Conservation (phyloP, 2,797 vertebrate genomes). For the Platalea minor region DNA sequence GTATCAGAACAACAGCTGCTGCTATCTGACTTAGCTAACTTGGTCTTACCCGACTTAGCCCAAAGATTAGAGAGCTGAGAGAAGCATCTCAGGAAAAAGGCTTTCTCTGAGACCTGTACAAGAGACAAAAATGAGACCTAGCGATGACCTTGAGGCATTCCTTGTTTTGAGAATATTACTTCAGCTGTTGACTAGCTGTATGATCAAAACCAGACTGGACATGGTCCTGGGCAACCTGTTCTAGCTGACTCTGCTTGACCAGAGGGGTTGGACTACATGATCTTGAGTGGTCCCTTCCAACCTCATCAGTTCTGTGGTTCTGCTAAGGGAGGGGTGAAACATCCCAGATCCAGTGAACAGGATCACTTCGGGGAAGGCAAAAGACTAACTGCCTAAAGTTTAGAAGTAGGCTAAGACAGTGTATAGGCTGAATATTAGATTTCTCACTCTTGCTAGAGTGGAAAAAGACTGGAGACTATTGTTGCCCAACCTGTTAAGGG, state of each 20-base stretch:
- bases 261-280: neutral
- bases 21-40: neutral
- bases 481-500: neutral
- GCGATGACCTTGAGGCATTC: neutral
- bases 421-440: neutral
- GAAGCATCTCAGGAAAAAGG: neutral
- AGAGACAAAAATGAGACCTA: neutral
- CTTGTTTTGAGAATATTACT: neutral
- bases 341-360: neutral
- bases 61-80: neutral
- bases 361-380: neutral
- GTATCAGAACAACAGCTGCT: neutral
- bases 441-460: neutral
- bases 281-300: neutral
- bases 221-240: neutral
- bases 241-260: neutral
- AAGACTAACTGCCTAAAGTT: neutral
- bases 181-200: neutral
- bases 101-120: neutral
- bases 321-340: neutral
- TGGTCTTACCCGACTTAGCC: neutral
- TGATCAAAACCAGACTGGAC: neutral
- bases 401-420: neutral
- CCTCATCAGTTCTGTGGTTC: neutral
- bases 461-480: neutral